These are phyloP conservation scores for Aegotheles bennettii DNA, from an alignment of 2,113 vertebrate genomes.

Conservation along the genomic window DNA sequence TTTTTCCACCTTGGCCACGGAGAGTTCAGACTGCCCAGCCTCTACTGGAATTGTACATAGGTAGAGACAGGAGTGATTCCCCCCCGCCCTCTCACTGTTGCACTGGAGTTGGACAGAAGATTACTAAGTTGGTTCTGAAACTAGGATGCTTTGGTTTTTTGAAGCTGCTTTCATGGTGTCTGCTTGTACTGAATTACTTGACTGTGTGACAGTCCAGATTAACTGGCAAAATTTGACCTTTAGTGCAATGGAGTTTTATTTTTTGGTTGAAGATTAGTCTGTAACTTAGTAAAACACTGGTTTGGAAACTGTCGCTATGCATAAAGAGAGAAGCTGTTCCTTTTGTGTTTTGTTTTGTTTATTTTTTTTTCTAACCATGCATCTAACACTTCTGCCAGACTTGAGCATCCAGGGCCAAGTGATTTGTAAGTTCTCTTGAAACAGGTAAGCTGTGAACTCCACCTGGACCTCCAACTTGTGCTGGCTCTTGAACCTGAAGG, in stretches of 20 bases:
- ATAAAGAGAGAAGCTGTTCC: constrained; percentile 40
- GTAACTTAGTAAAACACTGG: constrained; percentile 75
- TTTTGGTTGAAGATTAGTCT: constrained; percentile 12
- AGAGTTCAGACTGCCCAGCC: not conserved
- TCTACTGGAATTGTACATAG: constrained; percentile 38
- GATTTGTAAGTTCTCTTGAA: not conserved
- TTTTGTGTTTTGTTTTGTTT: not conserved
- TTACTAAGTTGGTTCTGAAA: constrained; percentile 39
- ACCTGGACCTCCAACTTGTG: not conserved
- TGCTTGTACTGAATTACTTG: constrained; percentile 57
- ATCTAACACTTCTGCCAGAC: constrained; percentile 36
- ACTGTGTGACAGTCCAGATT: constrained; percentile 11
- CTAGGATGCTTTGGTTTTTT: constrained; percentile 48
- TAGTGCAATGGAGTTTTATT: constrained; percentile 69
- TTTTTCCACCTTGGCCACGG: constrained; percentile 45
- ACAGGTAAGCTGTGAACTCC: constrained; percentile 42
- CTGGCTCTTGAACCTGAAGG: not conserved
- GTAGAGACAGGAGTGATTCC: not conserved
- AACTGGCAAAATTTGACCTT: constrained; percentile 46
- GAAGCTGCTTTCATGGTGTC: constrained; percentile 67
- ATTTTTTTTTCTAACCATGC: not conserved
- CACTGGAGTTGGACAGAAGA: constrained; percentile 38
- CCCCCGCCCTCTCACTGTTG: not conserved
- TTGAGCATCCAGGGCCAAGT: not conserved
- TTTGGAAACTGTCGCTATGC: constrained; percentile 57